phyloP scores from a whole-genome alignment of 2,113 vertebrate species.

The Ailurus styani region DNA sequence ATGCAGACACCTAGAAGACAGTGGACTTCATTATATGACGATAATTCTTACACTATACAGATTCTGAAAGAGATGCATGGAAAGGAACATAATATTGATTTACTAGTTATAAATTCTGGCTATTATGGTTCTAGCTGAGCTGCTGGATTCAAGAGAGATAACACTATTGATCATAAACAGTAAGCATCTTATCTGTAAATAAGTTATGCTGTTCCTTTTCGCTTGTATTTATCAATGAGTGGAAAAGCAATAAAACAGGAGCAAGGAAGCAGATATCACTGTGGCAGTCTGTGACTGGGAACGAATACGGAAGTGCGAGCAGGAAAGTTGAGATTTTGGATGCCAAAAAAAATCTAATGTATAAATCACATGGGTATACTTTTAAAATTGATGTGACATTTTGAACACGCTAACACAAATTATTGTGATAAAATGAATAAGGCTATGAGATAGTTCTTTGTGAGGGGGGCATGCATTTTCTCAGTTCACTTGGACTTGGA shows the following conservation, averaged over 20 bases:
- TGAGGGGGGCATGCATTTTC: not conserved
- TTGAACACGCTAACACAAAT: not conserved
- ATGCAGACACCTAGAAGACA: constrained; percentile 71
- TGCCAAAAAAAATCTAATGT: not conserved
- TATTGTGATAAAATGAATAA: not conserved
- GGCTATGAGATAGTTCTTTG: not conserved
- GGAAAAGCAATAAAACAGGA: not conserved
- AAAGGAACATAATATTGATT: constrained; percentile 74
- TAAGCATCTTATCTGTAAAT: constrained; percentile 73
- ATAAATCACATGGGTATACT: not conserved
- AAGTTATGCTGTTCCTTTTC: constrained; percentile 62
- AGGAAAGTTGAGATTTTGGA: not conserved
- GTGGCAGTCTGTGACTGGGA: not conserved
- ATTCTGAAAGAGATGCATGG: constrained; percentile 69
- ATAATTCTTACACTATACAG: constrained; percentile 69
- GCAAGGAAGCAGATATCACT: not conserved
- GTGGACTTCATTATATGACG: constrained; percentile 73
- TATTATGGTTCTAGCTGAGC: constrained; percentile 66
- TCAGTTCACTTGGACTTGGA: not conserved
- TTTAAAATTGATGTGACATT: not conserved
- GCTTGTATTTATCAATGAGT: constrained; percentile 52
- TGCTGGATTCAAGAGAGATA: constrained; percentile 69
- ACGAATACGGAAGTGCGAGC: not conserved
- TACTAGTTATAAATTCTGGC: constrained; percentile 71
- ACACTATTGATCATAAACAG: constrained; percentile 70